Evolutionary conservation across 2,888 invertebrate genomes (phyloP).

Genomic region (Cenopis cana): DNA sequence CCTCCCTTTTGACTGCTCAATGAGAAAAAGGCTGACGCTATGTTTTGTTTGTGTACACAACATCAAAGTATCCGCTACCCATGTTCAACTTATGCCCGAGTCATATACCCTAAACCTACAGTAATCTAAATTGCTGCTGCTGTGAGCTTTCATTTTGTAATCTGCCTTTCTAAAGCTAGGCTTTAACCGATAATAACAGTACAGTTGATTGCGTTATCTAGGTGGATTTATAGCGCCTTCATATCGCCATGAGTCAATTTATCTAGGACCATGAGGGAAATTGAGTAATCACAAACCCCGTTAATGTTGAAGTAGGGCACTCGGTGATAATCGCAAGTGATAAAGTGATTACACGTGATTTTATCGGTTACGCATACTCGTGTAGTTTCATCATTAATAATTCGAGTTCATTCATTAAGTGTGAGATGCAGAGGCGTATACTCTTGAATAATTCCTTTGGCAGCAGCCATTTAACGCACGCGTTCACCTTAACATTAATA

Average conservation of each 20-base stretch:
- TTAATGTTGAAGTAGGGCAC: slow-evolving; percentile 37
- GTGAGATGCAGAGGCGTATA: slow-evolving; percentile 62
- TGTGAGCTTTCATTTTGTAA: slow-evolving; percentile 54
- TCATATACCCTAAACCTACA: slow-evolving; percentile 39
- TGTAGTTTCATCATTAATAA: slow-evolving; percentile 20
- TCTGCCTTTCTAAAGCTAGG: slow-evolving; percentile 52
- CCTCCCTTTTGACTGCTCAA: slow-evolving; percentile 57
- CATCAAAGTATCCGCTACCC: slow-evolving; percentile 5
- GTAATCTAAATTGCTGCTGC: slow-evolving; percentile 43
- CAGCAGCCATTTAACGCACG: slow-evolving; percentile 58
- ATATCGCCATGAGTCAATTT: slow-evolving; percentile 55
- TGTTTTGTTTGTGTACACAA: slow-evolving; percentile 35
- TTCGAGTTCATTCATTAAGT: slow-evolving; percentile 38
- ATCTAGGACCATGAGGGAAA: slow-evolving; percentile 57
- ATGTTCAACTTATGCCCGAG: slow-evolving; percentile 19
- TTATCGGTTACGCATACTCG: slow-evolving; percentile 32
- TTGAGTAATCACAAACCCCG: slow-evolving; percentile 51
- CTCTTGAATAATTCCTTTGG: slow-evolving; percentile 59
- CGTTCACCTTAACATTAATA: slow-evolving; percentile 72
- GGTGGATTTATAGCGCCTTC: slow-evolving; percentile 58
- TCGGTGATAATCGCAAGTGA: slow-evolving; percentile 32
- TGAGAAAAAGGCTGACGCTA: slow-evolving; percentile 24
- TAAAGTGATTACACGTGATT: slow-evolving; percentile 32
- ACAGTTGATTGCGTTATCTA: slow-evolving; percentile 59
- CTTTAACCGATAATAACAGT: slow-evolving; percentile 52